Evolutionary conservation across 2,888 invertebrate species (phyloP).

Genomic region (Tipula lateralis): DNA sequence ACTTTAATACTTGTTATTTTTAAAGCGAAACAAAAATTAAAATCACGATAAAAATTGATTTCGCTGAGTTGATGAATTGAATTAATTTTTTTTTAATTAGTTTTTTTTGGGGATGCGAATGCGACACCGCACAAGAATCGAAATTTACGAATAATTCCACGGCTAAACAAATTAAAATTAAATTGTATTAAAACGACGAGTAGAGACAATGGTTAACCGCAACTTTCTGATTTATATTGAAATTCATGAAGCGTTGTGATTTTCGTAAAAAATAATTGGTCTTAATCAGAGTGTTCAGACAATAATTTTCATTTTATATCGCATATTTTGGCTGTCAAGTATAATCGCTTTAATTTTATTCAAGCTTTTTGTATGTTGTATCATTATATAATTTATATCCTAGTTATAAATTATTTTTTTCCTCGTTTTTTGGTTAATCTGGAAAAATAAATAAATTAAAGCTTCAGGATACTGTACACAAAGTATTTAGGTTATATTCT

Average conservation of each 20-base stretch:
- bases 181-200: neutral
- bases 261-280: neutral
- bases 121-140: too few relatives aligned
- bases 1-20: neutral
- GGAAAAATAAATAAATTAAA: neutral
- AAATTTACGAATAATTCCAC: too few relatives aligned
- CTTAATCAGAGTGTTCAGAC: neutral
- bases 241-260: neutral
- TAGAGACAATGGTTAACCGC: neutral
- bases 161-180: neutral
- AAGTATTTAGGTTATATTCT: neutral
- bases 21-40: neutral
- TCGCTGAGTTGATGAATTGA: neutral
- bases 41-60: neutral
- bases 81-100: neutral
- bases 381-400: neutral
- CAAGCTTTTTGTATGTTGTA: neutral
- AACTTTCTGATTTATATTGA: neutral
- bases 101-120: neutral
- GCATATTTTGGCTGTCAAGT: neutral
- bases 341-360: neutral
- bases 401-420: neutral
- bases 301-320: neutral
- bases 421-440: neutral
- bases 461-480: neutral